Percentiles rank a stretch among this genome's conserved stretches.
phyloP scores from a whole-genome alignment of 2,888 invertebrate genomes.

The Bombylius discolor region DNA sequence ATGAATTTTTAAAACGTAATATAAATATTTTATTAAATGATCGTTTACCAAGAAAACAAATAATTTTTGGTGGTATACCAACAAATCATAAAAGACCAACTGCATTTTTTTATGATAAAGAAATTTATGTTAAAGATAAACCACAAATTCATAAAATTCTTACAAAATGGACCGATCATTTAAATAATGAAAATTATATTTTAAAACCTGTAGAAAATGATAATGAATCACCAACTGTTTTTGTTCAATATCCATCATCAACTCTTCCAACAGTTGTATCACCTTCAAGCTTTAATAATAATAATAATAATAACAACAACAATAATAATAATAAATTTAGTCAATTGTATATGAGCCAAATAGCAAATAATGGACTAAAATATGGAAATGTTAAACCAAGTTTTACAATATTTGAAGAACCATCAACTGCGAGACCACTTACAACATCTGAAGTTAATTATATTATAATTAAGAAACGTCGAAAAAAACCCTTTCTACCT shows the following conservation, averaged over 20 bases:
- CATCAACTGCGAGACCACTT: not conserved
- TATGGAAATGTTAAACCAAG: not conserved
- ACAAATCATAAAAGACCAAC: not conserved
- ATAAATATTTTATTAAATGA: conserved; percentile 8
- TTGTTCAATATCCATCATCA: not conserved
- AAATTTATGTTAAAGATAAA: not conserved
- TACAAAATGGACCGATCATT: conserved; percentile 7
- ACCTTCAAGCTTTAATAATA: not conserved
- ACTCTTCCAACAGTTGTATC: not conserved
- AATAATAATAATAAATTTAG: not conserved
- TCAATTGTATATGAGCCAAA: conserved; percentile 1
- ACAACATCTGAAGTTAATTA: not conserved
- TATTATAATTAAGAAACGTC: not conserved
- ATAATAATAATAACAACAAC: not conserved
- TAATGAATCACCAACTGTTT: not conserved
- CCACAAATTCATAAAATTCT: conserved; percentile 6
- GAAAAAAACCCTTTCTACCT: conserved; percentile 2
- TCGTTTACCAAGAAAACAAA: not conserved
- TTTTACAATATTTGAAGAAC: not conserved
- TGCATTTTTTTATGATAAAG: not conserved
- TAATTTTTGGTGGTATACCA: not conserved
- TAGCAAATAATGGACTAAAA: not conserved
- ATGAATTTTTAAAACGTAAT: conserved; percentile 13
- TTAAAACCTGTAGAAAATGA: not conserved
- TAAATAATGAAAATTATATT: not conserved